A percentile compares a stretch with the other conserved stretches of the same genome.
Evolutionary conservation across 2,888 invertebrate species (phyloP).

Genomic region (Branchellion lobata): DNA sequence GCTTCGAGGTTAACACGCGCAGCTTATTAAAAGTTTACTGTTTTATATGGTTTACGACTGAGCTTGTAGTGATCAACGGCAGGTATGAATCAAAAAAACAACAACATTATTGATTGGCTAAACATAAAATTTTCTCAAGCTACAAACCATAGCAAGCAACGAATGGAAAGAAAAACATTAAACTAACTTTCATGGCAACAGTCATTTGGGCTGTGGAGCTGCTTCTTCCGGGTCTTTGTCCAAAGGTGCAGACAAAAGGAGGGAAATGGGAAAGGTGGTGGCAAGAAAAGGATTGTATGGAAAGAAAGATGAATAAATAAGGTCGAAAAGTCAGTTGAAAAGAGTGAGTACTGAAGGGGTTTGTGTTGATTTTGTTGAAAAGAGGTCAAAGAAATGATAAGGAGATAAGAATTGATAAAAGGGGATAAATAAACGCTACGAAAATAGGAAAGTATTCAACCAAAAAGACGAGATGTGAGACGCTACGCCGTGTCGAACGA

Average conservation of each 20-base stretch:
- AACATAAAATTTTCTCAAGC: too few relatives aligned
- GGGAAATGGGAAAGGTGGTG: not conserved
- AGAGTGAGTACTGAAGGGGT: not conserved
- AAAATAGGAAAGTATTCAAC: constrained; percentile 9
- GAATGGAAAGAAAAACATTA: not conserved
- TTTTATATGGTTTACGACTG: too few relatives aligned
- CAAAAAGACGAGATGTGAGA: not conserved
- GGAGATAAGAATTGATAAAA: not conserved
- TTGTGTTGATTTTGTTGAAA: not conserved
- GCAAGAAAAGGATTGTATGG: not conserved
- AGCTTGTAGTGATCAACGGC: too few relatives aligned
- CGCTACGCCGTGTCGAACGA: not conserved
- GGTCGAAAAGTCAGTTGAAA: not conserved
- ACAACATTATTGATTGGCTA: too few relatives aligned
- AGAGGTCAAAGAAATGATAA: not conserved
- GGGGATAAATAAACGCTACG: not conserved
- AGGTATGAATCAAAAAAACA: too few relatives aligned
- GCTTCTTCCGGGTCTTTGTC: not conserved
- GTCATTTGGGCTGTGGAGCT: not conserved
- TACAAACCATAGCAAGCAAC: too few relatives aligned
- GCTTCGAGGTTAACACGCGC: too few relatives aligned
- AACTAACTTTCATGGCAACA: constrained; percentile 16
- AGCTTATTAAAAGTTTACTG: too few relatives aligned
- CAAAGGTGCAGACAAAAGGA: not conserved
- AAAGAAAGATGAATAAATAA: too few relatives aligned